These are phyloP conservation scores for Cheilosia soror DNA, from an alignment of 2,888 invertebrate species.

Conservation along the genomic window DNA sequence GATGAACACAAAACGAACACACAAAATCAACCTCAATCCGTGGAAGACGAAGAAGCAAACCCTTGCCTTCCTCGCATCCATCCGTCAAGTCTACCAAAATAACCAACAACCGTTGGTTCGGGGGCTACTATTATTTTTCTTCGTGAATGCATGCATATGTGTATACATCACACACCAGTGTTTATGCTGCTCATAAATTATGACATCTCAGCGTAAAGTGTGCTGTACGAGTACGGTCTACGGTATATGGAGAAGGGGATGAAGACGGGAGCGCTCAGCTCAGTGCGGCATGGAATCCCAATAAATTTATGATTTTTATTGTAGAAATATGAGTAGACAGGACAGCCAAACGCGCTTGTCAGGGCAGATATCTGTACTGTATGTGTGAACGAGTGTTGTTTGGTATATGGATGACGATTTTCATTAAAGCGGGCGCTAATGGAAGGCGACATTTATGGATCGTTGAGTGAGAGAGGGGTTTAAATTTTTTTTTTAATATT, in stretches of 20 bases:
- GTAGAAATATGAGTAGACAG: constrained; percentile 42
- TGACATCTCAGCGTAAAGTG: constrained; percentile 66
- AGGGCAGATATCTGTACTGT: background rate
- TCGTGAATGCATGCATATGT: constrained; percentile 25
- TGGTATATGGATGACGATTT: constrained; percentile 39
- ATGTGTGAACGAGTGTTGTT: background rate
- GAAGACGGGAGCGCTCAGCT: constrained; percentile 6
- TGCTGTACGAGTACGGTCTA: constrained; percentile 13
- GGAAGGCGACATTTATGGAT: constrained; percentile 67
- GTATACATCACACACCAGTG: constrained; percentile 59
- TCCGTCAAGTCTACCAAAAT: constrained; percentile 12
- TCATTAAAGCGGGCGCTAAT: constrained; percentile 66
- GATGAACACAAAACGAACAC: constrained; percentile 23
- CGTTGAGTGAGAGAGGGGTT: constrained; percentile 11
- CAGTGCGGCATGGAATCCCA: constrained; percentile 35
- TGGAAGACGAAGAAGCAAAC: constrained; percentile 27
- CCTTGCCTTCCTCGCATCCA: constrained; percentile 32
- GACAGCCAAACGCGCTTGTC: constrained; percentile 6
- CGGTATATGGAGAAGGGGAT: background rate
- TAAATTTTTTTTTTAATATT: constrained; percentile 1
- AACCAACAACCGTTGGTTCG: constrained; percentile 8
- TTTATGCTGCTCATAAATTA: constrained; percentile 67
- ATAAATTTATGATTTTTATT: constrained; percentile 70
- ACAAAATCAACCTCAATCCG: constrained; percentile 53
- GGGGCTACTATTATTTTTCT: constrained; percentile 14